phyloP scores from a whole-genome alignment of 2,888 invertebrate genomes.

The Liposcelis brunnea region DNA sequence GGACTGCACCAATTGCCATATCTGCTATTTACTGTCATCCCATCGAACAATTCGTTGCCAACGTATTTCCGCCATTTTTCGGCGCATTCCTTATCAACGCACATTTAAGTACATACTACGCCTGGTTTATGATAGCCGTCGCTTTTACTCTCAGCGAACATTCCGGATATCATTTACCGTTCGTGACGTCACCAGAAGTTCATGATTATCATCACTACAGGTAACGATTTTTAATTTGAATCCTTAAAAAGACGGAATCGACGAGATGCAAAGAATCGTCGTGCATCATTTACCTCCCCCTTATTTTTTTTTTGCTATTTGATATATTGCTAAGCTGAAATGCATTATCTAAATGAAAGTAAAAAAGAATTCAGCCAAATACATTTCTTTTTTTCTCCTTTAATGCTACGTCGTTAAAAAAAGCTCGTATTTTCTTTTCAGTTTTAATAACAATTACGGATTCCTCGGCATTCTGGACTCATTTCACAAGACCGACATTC shows the following conservation, averaged over 20 bases:
- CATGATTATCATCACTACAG: slow-evolving; percentile 37
- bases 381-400: too few species aligned
- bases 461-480: slow-evolving; percentile 33
- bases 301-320: too few species aligned
- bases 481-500: slow-evolving; percentile 33
- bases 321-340: too few species aligned
- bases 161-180: slow-evolving; percentile 34
- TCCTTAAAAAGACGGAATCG: not conserved
- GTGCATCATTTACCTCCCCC: too few species aligned
- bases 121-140: slow-evolving; percentile 29
- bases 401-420: too few species aligned
- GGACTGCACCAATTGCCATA: slow-evolving; percentile 33
- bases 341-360: too few species aligned
- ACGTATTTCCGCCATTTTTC: slow-evolving; percentile 28
- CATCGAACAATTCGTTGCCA: slow-evolving; percentile 30
- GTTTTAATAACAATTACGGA: slow-evolving; percentile 34
- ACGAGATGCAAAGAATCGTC: too few species aligned
- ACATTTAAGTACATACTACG: slow-evolving; percentile 21
- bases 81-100: slow-evolving; percentile 25
- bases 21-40: slow-evolving; percentile 31
- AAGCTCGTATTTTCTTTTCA: slow-evolving; percentile 16
- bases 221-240: slow-evolving; percentile 16
- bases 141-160: slow-evolving; percentile 31
- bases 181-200: slow-evolving; percentile 32
- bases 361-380: too few species aligned